These are phyloP conservation scores for Vesta saturnalis DNA, from an alignment of 2,888 invertebrate genomes.

Conservation along the genomic window DNA sequence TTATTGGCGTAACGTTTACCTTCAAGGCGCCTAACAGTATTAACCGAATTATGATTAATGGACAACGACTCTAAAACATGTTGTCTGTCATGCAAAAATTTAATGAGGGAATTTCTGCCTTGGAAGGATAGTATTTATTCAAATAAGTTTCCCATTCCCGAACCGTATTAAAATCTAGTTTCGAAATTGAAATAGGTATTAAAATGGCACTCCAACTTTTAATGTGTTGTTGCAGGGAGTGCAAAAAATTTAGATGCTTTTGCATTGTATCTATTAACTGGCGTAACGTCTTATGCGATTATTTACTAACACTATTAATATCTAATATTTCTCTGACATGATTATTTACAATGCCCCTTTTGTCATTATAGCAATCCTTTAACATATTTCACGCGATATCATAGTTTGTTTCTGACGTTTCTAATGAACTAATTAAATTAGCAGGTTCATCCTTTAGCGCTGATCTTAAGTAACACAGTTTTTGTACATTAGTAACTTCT, in stretches of 20 bases:
- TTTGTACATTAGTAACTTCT: neutral
- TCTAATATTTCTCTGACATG: neutral
- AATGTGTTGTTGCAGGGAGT: neutral
- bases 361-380: too few relatives aligned
- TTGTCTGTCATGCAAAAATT: neutral
- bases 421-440: slow-evolving; percentile 7
- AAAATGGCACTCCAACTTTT: neutral
- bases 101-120: neutral
- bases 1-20: neutral
- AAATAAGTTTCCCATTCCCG: neutral
- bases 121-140: neutral
- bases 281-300: neutral
- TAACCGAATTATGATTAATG: neutral
- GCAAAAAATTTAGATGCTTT: neutral
- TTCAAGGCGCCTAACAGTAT: neutral
- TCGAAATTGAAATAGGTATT: neutral
- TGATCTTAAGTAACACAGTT: neutral
- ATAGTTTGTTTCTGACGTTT: neutral
- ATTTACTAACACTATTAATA: neutral
- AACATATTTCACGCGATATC: too few relatives aligned
- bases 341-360: too few relatives aligned
- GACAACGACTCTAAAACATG: neutral
- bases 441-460: neutral
- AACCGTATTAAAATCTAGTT: neutral
- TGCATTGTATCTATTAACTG: neutral